phyloP scores from a whole-genome alignment of 2,888 invertebrate genomes.

The Troglohyphantes excavatus region DNA sequence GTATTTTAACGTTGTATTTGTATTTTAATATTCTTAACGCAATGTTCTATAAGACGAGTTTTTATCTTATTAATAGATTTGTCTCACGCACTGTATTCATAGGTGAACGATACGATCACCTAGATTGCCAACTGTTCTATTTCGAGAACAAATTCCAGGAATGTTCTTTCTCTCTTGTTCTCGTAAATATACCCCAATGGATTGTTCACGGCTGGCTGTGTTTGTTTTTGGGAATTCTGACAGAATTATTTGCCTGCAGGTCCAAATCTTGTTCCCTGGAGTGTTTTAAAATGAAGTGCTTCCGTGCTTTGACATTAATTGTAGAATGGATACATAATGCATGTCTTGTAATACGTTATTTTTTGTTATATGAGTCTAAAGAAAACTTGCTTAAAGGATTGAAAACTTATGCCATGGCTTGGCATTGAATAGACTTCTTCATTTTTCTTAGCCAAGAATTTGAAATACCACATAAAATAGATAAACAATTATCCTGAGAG shows the following conservation, averaged over 20 bases:
- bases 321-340: neutral
- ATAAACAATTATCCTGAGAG: no score
- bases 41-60: no score
- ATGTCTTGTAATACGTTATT: neutral
- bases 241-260: constrained; percentile 10
- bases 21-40: no score
- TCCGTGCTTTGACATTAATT: neutral
- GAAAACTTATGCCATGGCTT: no score
- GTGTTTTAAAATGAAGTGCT: neutral
- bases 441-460: no score
- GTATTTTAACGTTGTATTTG: no score
- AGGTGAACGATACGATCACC: neutral
- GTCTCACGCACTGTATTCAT: no score
- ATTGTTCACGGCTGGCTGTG: neutral
- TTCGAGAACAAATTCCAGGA: neutral
- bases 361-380: no score
- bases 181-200: constrained; percentile 19
- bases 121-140: constrained; percentile 4
- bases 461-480: no score
- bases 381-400: no score
- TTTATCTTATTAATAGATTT: no score
- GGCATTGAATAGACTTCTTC: no score
- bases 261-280: neutral
- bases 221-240: constrained; percentile 16
- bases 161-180: constrained; percentile 2